Base-by-base conservation (phyloP, 2,888 invertebrate genomes). In the Urechis unicinctus region DNA sequence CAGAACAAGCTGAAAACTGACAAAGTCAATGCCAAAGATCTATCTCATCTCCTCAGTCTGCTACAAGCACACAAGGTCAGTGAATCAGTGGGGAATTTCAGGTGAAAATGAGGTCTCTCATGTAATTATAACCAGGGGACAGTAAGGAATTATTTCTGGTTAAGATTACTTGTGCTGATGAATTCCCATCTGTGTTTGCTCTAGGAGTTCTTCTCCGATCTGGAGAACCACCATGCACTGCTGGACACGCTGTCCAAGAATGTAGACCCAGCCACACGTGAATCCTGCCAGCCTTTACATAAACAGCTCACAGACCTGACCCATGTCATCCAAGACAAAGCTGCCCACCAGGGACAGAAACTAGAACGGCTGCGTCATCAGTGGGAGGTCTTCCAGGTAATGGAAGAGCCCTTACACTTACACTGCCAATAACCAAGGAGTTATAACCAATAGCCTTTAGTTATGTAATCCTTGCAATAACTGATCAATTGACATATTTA, bases 121-220 rank as follows among this genome's bases (percentile, higher is more conserved):
- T n/a, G n/a, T n/a, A n/a, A n/a, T n/a, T n/a, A n/a, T n/a, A n/a
- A n/a, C n/a, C n/a, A n/a, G n/a, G n/a, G n/a, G n/a, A n/a, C n/a
- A n/a, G n/a, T n/a, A n/a, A n/a, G n/a, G n/a, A n/a, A n/a, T n/a
- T n/a, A n/a, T n/a, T n/a, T n/a, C n/a, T n/a, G n/a, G n/a, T n/a
- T n/a, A n/a, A n/a, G n/a, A n/a, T n/a, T n/a, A n/a, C n/a, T n/a
- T 42, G 5, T 24, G 9, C 29, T 17, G 9, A 28, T 17, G 21
- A 17, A 6, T 21, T 13, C 21, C 46, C 17, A 45, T 9, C 21
- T 21, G 21, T 45, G 13, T 41, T 25, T 9, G 28, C 49, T 49
- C 1, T 66, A 74, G 75, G 71, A 72, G 53, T 75, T 72, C 66
- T 76, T 75, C 64, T 62, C 63, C 58, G 74, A 72, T 59, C 66